Base-by-base conservation (phyloP, 2,113 vertebrate species). In the Zosterops pallidus region DNA sequence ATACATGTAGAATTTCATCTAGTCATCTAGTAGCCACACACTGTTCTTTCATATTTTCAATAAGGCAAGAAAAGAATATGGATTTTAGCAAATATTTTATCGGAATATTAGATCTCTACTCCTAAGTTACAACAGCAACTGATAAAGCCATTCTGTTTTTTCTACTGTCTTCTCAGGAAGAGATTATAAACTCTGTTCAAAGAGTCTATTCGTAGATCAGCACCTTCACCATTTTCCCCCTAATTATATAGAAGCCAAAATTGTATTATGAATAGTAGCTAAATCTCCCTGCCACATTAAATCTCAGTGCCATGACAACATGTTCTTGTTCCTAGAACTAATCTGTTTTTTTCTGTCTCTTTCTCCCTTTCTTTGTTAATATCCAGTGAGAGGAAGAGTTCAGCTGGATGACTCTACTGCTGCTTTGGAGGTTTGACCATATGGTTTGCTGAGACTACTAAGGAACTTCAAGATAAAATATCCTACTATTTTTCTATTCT, bases 31-130 rank as follows among this genome's bases (percentile, higher is more conserved):
- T 78, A 15, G 11, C 41, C n/a, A 37, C 12, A 53, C 0, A 3
- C 52, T 83, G 8, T 69, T 92, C 26, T 71, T 93, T 37, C 53
- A 20, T 68, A 37, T 62, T 96, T 79, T 23, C 20, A 80, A 3
- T n/a, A 49, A 29, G 1, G 2, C 29, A 77, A 56, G 24, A 49
- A 24, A 74, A 35, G 2, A 71, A 55, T 33, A 47, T 0, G 0
- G 4, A 50, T 75, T 87, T 90, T 33, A 41, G 15, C 3, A 68
- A 85, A 44, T 68, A 72, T 41, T 87, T 71, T 75, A 60, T 44
- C 49, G 60, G 60, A 71, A 10, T 37, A 35, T 39, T 46, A 87
- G 6, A 60, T 60, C 19, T 86, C 47, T 57, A 59, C 42, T 83
- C 8, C 24, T 83, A 52, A 16, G 7, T 56, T 68, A 68, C 35